A percentile compares a stretch with the other conserved stretches of the same genome.
Conservation (phyloP, 2,888 invertebrate species). For the Ormyrus labotus region DNA sequence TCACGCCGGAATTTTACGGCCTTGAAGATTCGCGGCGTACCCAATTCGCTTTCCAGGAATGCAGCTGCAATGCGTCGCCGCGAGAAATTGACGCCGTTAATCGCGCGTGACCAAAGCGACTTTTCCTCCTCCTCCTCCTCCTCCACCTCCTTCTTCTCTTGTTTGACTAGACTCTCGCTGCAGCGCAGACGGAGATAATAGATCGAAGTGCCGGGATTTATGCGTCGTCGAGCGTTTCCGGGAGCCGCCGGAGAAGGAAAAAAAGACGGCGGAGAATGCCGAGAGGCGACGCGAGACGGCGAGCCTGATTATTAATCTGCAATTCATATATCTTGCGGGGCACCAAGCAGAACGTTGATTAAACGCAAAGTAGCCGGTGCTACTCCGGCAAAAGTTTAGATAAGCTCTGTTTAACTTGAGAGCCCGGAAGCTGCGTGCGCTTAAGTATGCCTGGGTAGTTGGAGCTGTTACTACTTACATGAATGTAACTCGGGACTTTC, state of each 20-base stretch:
- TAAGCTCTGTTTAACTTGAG: too few relatives aligned
- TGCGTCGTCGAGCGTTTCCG: too few relatives aligned
- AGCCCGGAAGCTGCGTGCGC: too few relatives aligned
- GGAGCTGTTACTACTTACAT: too few relatives aligned
- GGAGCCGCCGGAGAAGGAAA: neutral
- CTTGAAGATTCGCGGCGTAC: constrained; percentile 35
- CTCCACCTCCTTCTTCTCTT: too few relatives aligned
- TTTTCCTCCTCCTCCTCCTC: too few relatives aligned
- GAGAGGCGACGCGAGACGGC: neutral
- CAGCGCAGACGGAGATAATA: neutral
- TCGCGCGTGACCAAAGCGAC: constrained; percentile 2
- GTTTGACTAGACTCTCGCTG: neutral
- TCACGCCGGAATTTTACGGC: constrained; percentile 55
- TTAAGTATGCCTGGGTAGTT: too few relatives aligned
- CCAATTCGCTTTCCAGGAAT: constrained; percentile 32
- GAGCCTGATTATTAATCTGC: neutral
- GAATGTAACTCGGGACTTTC: too few relatives aligned
- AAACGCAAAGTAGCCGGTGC: too few relatives aligned
- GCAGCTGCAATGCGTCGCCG: neutral
- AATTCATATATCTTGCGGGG: neutral
- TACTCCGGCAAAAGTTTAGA: too few relatives aligned
- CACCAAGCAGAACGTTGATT: too few relatives aligned
- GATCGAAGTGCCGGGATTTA: neutral
- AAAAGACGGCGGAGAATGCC: neutral
- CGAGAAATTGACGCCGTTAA: constrained; percentile 24